Evolutionary conservation across 2,113 vertebrate genomes (phyloP), one percentile per base, ranked within the genome.

Genomic region (Nibea coibor): DNA sequence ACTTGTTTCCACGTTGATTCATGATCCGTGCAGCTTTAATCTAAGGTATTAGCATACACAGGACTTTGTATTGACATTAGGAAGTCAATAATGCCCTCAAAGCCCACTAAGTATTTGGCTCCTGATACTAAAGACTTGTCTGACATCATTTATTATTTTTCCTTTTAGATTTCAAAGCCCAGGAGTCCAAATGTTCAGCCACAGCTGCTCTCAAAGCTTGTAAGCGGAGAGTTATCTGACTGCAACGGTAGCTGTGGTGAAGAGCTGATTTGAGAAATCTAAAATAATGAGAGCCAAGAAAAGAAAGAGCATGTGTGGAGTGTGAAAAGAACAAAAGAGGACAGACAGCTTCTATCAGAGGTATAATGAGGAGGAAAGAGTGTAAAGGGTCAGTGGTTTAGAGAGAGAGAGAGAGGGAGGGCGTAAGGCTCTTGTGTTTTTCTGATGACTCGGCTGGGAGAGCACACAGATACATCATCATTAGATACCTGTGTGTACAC

Each of bases 401-500:
- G 58, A 78, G 63, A 74, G 31, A 65, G 24, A 26, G 24, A 26
- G 24, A 26, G 24, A 26, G n/a, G n/a, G 1, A 26, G n/a, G 9
- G 31, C 63, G 24, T 24, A 5, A 11, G 9, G 61, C 26, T 68
- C 48, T 16, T 14, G 24, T 71, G 59, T 88, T 66, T 87, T 78
- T 86, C 11, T 84, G 88, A 87, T 89, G 89, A 89, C 83, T 82
- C 85, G 75, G 85, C 80, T 62, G 39, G 59, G 51, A 90, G 17
- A 83, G 80, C 72, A 71, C 66, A 75, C 62, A 88, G 75, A 88
- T 89, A 87, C 67, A 89, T 89, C 85, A 90, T 91, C 83, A 91
- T 93, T 91, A 88, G 69, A 79, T 68, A 73, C 48, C 35, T 54
- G 24, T n/a, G 75, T 35, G 59, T 35, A 68, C 59, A 47, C 31